Base-by-base conservation (phyloP, 2,797 vertebrate genomes). In the Acrossocheilus fasciatus region DNA sequence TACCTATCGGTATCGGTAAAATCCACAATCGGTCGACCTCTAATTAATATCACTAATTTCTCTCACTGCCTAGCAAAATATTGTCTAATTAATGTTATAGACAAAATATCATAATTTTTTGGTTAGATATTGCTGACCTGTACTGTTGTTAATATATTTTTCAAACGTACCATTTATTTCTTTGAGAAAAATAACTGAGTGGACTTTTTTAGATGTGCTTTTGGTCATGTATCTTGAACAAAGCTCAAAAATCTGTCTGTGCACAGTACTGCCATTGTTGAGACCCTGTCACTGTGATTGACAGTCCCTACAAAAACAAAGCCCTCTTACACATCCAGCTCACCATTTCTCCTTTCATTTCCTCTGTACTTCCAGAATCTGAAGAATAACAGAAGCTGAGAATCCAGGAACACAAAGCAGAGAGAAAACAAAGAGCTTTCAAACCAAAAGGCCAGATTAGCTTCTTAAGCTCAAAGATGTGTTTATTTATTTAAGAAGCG, bases 241-340 rank as follows among this genome's bases (percentile, higher is more conserved):
- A n/a, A 30, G 20, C n/a, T 11, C 57, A 17, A 62, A 64, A 12
- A 18, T 9, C 43, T 76, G 20, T 76, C 59, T 83, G 26, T 75
- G 26, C 41, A 34, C 20, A 83, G 17, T 20, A 26, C 23, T 62
- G 23, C 20, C 14, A 75, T 50, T 75, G 72, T 75, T 43, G 23
- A 69, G 62, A 41, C 59, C 57, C 45, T 30, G 14, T 84, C 73
- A 34, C 12, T 36, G 23, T 89, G 90, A 92, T 70, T 89, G 91
- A 93, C 91, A 78, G 1, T 8, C 79, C 87, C 82, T 78, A 43
- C 57, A 73, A 87, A 87, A 87, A 89, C 88, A 92, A 91, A 93
- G 78, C 88, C 14, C 87, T 82, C 59, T 47, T 89, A 87, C 87
- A 81, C 81, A 81, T 85, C 64, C 76, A 81, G 14, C 34, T 54